phyloP scores from a whole-genome alignment of 2,797 vertebrate genomes.

The Carduelis carduelis region DNA sequence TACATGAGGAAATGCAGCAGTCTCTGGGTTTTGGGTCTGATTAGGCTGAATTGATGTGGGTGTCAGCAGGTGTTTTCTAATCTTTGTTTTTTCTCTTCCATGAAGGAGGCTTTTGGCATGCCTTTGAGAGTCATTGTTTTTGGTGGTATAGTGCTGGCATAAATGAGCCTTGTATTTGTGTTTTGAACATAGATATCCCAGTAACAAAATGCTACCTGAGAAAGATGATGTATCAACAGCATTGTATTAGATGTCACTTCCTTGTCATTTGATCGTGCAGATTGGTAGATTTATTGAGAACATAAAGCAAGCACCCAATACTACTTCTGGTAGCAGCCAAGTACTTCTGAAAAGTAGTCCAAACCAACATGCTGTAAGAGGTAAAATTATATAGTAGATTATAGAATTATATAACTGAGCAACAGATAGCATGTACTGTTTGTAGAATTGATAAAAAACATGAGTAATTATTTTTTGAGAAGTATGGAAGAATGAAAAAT shows the following conservation, averaged over 20 bases:
- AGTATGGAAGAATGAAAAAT: background rate
- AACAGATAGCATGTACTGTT: background rate
- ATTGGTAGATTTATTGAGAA: background rate
- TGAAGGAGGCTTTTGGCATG: background rate
- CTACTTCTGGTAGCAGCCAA: background rate
- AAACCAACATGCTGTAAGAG: background rate
- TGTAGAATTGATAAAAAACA: background rate
- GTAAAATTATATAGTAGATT: background rate
- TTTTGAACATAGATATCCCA: background rate
- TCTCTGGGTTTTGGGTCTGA: background rate
- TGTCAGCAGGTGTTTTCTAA: background rate
- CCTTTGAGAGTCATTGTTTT: background rate
- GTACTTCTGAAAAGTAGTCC: background rate
- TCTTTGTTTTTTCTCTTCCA: background rate
- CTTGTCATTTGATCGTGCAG: background rate
- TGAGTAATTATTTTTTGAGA: background rate
- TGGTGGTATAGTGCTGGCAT: background rate
- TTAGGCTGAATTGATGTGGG: background rate
- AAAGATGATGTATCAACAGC: background rate
- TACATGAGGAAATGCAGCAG: background rate
- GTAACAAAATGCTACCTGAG: background rate
- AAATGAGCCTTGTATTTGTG: background rate
- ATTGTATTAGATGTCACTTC: background rate
- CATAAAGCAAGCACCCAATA: background rate
- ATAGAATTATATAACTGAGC: background rate